Percentiles rank a stretch among this genome's conserved stretches.
Conservation (phyloP, 2,888 invertebrate species). For the Sminthurides aquaticus region DNA sequence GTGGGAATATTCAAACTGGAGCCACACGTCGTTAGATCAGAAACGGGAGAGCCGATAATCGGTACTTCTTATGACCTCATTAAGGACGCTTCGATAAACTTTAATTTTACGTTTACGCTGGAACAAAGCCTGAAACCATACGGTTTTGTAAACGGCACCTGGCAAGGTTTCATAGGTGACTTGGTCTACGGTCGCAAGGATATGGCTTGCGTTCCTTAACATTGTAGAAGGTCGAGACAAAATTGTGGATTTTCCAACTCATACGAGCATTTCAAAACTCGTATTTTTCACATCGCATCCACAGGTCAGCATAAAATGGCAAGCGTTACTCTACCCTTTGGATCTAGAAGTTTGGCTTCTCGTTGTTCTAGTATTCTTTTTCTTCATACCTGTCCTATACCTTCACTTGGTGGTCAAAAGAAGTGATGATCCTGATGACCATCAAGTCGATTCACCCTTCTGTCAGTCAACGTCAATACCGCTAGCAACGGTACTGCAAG, state of each 20-base stretch:
- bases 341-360: slow-evolving; percentile 2
- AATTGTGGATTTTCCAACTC: not conserved
- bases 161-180: slow-evolving; percentile 9
- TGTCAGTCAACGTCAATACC: not conserved
- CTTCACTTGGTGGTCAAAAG: not conserved
- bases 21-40: not conserved
- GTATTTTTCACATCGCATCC: slow-evolving; percentile 4
- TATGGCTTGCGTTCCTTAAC: not conserved
- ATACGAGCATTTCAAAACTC: not conserved
- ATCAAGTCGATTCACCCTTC: not conserved
- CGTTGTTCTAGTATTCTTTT: not conserved
- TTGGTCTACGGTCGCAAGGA: not conserved
- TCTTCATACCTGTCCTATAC: not conserved
- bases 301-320: slow-evolving; percentile 2
- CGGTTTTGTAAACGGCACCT: slow-evolving; percentile 7
- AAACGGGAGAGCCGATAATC: not conserved
- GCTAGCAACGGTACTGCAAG: not conserved
- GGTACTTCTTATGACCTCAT: not conserved
- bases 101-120: not conserved
- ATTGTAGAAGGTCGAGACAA: not conserved
- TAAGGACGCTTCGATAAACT: not conserved
- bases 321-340: slow-evolving; percentile 10
- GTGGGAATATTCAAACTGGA: not conserved
- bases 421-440: not conserved
- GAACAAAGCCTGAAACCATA: not conserved